Base-by-base conservation (phyloP, 2,888 invertebrate genomes). In the Lobophora halterata region DNA sequence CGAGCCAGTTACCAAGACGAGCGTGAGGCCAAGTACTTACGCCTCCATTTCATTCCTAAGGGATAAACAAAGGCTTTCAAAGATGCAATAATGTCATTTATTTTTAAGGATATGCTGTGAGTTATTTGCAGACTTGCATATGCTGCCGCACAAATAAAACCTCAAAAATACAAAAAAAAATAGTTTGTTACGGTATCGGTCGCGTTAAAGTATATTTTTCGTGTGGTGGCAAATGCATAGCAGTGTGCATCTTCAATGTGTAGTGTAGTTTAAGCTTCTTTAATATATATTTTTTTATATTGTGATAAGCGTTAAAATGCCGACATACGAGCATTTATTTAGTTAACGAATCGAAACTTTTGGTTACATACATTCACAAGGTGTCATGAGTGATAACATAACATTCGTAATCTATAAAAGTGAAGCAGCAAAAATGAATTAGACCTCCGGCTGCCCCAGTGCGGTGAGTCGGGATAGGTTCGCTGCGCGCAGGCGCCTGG, bases 291-390 rank as follows among this genome's bases (percentile, higher is more conserved):
- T 81, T 86, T 86, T 87, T 86, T 87, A 83, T 85, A 83, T 80
- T 85, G 86, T 85, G 86, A 87, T 87, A 85, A 86, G 85, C 77
- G 77, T 82, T 85, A 80, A 81, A 82, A 82, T 83, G 85, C 83
- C 80, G 79, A 75, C 75, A 75, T 79, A 73, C 72, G 80, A 83
- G 85, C 85, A 86, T 87, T 85, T 86, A 86, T 78, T 80, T 79
- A 78, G 78, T 71, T 83, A 79, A 73, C 73, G 67, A 71, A 72
- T 68, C 65, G 70, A 69, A 69, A 58, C 61, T 61, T 69, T 62
- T 53, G 58, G 58, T 61, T n/a, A n/a, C n/a, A 58, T 65, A 65
- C 57, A 61, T 65, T 58, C 54, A 63, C 64, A 57, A 68, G 75
- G 78, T 76, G 77, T 69, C 53, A 69, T 74, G 78, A 66, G 69